Evolutionary conservation across 1,140 invertebrate species (phyloP).

Genomic region (Helicoverpa zea): DNA sequence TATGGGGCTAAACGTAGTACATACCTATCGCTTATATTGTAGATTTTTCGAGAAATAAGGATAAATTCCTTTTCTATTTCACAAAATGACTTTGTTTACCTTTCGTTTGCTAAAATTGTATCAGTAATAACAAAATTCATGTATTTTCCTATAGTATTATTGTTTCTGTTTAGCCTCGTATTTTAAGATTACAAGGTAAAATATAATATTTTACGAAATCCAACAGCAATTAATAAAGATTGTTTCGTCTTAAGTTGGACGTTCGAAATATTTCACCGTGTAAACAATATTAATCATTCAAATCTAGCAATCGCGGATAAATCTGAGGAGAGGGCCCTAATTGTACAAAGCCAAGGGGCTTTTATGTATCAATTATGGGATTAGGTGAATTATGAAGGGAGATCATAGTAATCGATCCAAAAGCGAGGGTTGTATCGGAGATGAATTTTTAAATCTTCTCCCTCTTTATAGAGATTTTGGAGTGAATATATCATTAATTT

Average conservation of each 20-base stretch:
- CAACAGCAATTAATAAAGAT: constrained; percentile 69
- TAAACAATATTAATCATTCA: constrained; percentile 48
- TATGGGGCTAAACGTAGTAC: constrained; percentile 8
- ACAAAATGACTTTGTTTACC: not conserved
- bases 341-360: constrained; percentile 67
- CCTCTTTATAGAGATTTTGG: constrained; percentile 19
- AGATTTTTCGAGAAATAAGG: not conserved
- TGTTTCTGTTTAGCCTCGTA: not conserved
- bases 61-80: not conserved
- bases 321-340: constrained; percentile 65
- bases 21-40: not conserved
- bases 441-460: constrained; percentile 35
- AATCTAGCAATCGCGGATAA: constrained; percentile 76
- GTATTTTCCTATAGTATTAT: too few relatives aligned
- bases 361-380: constrained; percentile 78
- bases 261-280: constrained; percentile 67
- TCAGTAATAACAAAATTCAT: too few relatives aligned
- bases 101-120: not conserved
- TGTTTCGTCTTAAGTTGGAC: constrained; percentile 61
- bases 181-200: constrained; percentile 16
- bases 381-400: constrained; percentile 73
- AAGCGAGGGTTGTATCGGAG: constrained; percentile 30
- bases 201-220: constrained; percentile 16
- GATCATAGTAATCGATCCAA: constrained; percentile 69
- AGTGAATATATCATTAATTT: constrained; percentile 23